These are phyloP conservation scores for Antheraea assamensis DNA, from an alignment of 2,888 invertebrate genomes.

Conservation along the genomic window DNA sequence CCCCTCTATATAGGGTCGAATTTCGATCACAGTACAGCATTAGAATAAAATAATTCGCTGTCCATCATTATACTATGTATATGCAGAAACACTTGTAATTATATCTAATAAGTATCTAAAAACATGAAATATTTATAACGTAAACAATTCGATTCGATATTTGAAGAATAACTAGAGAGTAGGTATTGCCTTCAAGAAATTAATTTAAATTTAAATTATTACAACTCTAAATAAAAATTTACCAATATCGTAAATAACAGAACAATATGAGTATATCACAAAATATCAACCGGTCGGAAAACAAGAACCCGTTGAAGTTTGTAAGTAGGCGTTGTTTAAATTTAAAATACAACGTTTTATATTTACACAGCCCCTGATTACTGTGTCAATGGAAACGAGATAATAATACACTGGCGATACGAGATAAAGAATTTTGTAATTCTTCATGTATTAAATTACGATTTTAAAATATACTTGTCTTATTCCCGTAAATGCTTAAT, in stretches of 20 bases:
- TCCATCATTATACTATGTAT: no score
- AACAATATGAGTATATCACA: not conserved
- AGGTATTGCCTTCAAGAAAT: no score
- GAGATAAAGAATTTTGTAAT: not conserved
- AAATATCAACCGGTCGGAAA: not conserved
- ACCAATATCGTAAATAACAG: not conserved
- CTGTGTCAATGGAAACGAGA: not conserved
- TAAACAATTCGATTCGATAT: no score
- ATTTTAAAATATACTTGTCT: not conserved
- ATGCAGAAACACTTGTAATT: no score
- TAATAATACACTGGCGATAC: not conserved
- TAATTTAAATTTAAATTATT: not conserved
- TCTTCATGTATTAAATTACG: not conserved
- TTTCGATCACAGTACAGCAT: no score
- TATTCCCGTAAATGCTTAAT: not conserved
- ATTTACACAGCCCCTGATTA: conserved; percentile 10
- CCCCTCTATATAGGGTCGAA: no score
- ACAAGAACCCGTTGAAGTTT: not conserved
- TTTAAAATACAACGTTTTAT: conserved; percentile 1
- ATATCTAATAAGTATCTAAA: no score
- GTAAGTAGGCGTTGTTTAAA: not conserved
- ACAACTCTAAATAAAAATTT: not conserved
- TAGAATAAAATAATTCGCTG: no score
- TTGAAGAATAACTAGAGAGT: no score
- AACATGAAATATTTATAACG: no score